Base-by-base conservation (phyloP, 1,140 invertebrate species). In the Choristoneura fumiferana region DNA sequence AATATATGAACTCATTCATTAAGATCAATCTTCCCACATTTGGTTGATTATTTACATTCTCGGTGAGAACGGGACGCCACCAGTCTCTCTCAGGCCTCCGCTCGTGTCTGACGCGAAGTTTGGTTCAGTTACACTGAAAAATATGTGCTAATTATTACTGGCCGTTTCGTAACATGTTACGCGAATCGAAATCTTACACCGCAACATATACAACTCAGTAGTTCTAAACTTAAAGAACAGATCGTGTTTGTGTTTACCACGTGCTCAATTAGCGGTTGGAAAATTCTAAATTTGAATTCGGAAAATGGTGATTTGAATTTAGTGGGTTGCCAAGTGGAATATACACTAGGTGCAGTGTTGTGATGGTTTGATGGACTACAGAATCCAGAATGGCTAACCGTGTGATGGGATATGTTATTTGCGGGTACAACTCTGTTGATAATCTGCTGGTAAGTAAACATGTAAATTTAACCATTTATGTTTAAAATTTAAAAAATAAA, bases 391-490 rank as follows among this genome's bases (percentile, higher is more conserved):
- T 88, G 85, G 81, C 85, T 53, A 86, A 85, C 57, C 65, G 72
- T 55, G 73, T 88, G 66, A 88, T 88, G 82, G 85, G 85, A 54
- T 88, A 88, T 58, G 78, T 88, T 39, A 88, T 88, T 59, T 88
- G 85, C 72, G 85, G 85, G n/a, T 88, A 88, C 58, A 86, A 80
- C 57, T 88, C 85, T 38, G 82, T 88, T 9, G 85, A 88, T 65
- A 87, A 88, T 78, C 65, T 88, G 18, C 64, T 84, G 83, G 83
- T 86, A 58, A 85, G 83, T 81, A 22, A 22, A 22, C 18, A n/a
- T n/a, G 4, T 18, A 15, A 29, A 29, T 2, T 2, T n/a, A n/a
- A 6, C 2, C 22, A 29, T 29, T 29, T 29, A 6, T n/a, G n/a
- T n/a, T n/a, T n/a, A n/a, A n/a, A n/a, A n/a, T n/a, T n/a, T n/a